Conservation (phyloP, 2,113 vertebrate genomes). For the Ivindomyrus marchei region DNA sequence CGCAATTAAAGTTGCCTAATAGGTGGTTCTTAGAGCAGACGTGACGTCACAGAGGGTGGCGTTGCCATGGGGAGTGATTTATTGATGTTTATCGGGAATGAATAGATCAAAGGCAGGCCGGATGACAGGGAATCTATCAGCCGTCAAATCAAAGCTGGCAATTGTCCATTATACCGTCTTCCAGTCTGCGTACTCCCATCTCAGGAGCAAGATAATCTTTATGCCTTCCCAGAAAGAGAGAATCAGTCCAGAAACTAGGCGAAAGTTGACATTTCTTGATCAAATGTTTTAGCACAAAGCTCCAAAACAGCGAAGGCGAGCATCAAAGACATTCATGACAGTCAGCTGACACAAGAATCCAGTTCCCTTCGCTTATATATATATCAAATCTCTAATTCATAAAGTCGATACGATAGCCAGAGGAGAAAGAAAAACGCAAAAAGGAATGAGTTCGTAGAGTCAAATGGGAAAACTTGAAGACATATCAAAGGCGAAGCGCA, state of each 20-base stretch:
- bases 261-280: constrained; percentile 49
- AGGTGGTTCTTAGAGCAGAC: constrained; percentile 64
- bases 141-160: constrained; percentile 95
- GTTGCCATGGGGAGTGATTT: constrained; percentile 83
- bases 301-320: constrained; percentile 39
- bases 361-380: constrained; percentile 37
- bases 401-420: constrained; percentile 43
- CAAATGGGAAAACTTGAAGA: constrained; percentile 26
- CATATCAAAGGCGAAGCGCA: constrained; percentile 24
- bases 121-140: constrained; percentile 93
- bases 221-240: constrained; percentile 53
- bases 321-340: constrained; percentile 54
- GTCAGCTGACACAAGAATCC: constrained; percentile 68
- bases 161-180: constrained; percentile 82
- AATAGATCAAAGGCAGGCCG: constrained; percentile 93
- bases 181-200: constrained; percentile 65
- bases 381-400: constrained; percentile 31
- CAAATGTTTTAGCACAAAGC: constrained; percentile 38
- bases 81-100: constrained; percentile 97
- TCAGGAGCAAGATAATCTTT: constrained; percentile 69
- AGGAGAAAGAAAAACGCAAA: constrained; percentile 20
- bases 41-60: constrained; percentile 77
- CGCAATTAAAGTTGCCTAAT: constrained; percentile 54
- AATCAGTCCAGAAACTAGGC: constrained; percentile 41
- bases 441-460: constrained; percentile 25